Evolutionary conservation across 2,888 invertebrate genomes (phyloP), one percentile per base, ranked within the genome.

Genomic region (Folsomia candida): DNA sequence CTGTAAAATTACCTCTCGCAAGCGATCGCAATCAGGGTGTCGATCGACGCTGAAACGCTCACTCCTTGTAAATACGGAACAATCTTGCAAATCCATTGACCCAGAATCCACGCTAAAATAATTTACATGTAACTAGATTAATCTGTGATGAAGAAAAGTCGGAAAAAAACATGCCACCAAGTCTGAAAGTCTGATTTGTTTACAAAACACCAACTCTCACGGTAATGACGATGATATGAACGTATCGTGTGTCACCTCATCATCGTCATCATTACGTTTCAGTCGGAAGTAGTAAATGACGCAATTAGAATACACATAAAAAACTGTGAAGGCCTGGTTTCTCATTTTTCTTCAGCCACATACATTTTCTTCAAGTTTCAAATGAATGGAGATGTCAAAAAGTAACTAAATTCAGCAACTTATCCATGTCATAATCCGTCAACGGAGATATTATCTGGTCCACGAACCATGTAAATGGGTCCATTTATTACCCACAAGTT

Each of bases 31-130:
- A 86, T 86, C 63, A 87, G 81, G 0, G 87, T 87, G 81, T 86
- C 86, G 70, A 87, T 86, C 1, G 86, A 86, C 20, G 87, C 87
- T 75, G 85, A 85, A 24, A 87, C 87, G 3, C 86, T 85, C 9
- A 87, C 86, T 11, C 87, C 87, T 81, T 87, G 87, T 2, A 87
- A 82, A 80, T 86, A 87, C 3, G 87, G 85, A 18, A 86, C 85
- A 14, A 84, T 83, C 80, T 86, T 87, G 81, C 87, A 87, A 81
- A 87, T 84, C 73, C 86, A 83, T 76, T 84, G 83, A 1, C 87
- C 87, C 72, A 87, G 83, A 54, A 84, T 83, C 87, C 87, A 87
- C 51, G 86, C 87, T 87, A 82, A n/a, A 83, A 82, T 73, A 27
- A 51, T 24, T 9, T 54, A 60, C 6, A 6, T 18, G 11, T 25